Base-by-base conservation (phyloP, 1,140 invertebrate species). In the Triops longicaudatus region DNA sequence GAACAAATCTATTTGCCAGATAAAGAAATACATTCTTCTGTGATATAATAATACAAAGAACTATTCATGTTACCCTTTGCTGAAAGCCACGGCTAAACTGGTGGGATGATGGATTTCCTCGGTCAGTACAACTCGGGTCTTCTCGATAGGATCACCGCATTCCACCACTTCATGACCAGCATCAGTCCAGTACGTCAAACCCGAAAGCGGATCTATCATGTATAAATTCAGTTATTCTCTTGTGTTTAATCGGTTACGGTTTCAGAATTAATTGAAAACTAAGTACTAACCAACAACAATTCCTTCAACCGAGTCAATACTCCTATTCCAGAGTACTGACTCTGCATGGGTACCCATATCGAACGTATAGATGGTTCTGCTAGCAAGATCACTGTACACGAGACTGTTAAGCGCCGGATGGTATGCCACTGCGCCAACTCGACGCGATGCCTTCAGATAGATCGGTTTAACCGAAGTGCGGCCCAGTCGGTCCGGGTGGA, bases 181-280 rank as follows among this genome's bases (percentile, higher is more conserved):
- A 28, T 77, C 76, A 9, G 76, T 77, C 76, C 76, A 77, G 76
- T 77, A 77, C 22, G 73, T 77, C 11, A 41, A 27, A 1, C 72
- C 76, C 12, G 76, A 73, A 44, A 42, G 50, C 0, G 71, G 71
- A 42, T 77, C 76, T 63, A 63, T n/a, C 6, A n/a, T 63, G 2
- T 63, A 63, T 5, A 63, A 63, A 63, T n/a, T n/a, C n/a, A n/a
- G n/a, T n/a, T n/a, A n/a, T n/a, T n/a, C n/a, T n/a, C n/a, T n/a
- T n/a, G 22, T n/a, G 17, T n/a, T 63, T n/a, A 22, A 1, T 12
- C 22, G 6, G n/a, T 5, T 63, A n/a, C 6, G 17, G 14, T 63
- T 63, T 17, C 22, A 63, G 50, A 63, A 22, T 37, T 37, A 2
- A 17, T 4, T 63, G 9, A 22, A 63, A 1, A 14, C 7, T 12